Base-by-base conservation (phyloP, 2,888 invertebrate species). In the Caenorhabditis sp. region DNA sequence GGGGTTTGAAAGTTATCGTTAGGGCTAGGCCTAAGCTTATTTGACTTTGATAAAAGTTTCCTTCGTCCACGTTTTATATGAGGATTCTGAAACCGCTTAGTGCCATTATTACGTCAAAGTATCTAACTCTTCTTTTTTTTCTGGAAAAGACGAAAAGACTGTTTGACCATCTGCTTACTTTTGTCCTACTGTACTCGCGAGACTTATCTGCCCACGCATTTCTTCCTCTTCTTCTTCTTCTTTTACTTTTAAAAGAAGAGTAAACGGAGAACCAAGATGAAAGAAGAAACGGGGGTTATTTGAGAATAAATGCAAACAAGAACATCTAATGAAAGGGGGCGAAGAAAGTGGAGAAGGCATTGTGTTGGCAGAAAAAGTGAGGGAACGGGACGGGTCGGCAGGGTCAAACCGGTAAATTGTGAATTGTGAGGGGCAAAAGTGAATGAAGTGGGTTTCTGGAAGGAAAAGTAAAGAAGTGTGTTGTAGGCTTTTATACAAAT, bases 271-370 rank as follows among this genome's bases (percentile, higher is more conserved):
- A 56, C 46, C 39, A 13, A 56, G 41, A 53, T 55, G 68, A 56
- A 66, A 41, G 35, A 58, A 41, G 46, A 46, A 41, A 53, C 35
- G 35, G 30, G 26, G 59, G 70, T 70, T 70, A 70, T 70, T 70
- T 70, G 70, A 70, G 70, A 70, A 70, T 70, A 70, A 70, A 70
- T 70, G 70, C 70, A 70, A 70, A 70, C 70, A 70, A 43, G 70
- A 70, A 70, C 70, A 59, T 70, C 70, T 70, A 70, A 70, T 70
- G 70, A 70, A 70, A 70, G 20, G 52, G 15, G 46, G 30, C 37
- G 45, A 41, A 22, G 62, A 39, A 52, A 35, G 9, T 9, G 56
- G 24, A 13, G 20, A 41, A 27, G 48, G 39, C 26, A 48, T 58
- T 52, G 27, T 59, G 58, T 56, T 59, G 20, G 30, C 9, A 35